A percentile compares a stretch with the other conserved stretches of the same genome.
Conservation (phyloP, 2,113 vertebrate genomes). For the human region DNA sequence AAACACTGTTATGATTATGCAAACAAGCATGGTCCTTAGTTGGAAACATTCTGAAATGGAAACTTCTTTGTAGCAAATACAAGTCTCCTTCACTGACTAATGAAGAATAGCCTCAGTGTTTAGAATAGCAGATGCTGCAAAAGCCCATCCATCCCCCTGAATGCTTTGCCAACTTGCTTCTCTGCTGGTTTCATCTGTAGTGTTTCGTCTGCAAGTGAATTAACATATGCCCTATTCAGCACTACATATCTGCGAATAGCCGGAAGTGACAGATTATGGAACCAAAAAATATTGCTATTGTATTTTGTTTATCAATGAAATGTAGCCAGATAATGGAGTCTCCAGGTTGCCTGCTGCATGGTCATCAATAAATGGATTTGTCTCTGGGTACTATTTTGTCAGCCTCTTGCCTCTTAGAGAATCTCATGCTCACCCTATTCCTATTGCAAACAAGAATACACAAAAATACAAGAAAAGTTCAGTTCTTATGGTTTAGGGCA, state of each 20-base stretch:
- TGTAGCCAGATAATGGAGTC: background rate
- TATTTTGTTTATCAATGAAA: slow-evolving; percentile 42
- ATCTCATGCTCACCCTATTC: background rate
- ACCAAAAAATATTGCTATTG: background rate
- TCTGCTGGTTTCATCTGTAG: background rate
- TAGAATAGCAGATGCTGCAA: background rate
- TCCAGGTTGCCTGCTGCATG: background rate
- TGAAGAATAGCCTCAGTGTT: background rate
- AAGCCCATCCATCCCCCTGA: background rate
- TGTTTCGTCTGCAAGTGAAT: background rate
- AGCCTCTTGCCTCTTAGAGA: background rate
- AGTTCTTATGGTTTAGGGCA: background rate
- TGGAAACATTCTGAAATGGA: slow-evolving; percentile 46
- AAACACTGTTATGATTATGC: slow-evolving; percentile 38
- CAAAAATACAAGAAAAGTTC: background rate
- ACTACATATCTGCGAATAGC: background rate
- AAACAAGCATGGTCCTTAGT: slow-evolving; percentile 15
- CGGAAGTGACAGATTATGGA: background rate
- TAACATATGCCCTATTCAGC: background rate
- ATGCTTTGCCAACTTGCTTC: background rate
- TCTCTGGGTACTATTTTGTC: background rate
- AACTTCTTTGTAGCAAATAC: slow-evolving; percentile 18
- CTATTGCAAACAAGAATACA: background rate
- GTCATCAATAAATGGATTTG: slow-evolving; percentile 43
- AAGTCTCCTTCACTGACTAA: background rate